These are phyloP conservation scores for Meriones psammophilus DNA, from an alignment of 2,797 vertebrate genomes.

Conservation along the genomic window DNA sequence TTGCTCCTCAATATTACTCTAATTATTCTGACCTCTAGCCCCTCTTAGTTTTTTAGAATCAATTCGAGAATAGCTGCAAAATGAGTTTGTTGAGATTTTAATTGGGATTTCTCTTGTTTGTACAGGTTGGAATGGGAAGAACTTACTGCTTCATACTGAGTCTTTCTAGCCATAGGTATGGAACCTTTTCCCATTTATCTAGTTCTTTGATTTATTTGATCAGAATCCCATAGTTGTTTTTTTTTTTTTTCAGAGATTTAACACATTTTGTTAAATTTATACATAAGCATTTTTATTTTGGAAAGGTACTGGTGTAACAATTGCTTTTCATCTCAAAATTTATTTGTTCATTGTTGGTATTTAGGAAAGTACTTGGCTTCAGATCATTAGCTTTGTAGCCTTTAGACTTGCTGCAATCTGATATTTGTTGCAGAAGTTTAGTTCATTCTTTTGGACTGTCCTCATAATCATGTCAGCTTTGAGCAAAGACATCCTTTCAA, in stretches of 20 bases:
- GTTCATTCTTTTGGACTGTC: slow-evolving; percentile 13
- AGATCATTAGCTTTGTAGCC: neutral
- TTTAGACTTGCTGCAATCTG: neutral
- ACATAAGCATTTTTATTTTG: neutral
- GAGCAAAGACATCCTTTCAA: neutral
- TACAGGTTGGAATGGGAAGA: neutral
- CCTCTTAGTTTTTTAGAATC: neutral
- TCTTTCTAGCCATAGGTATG: neutral
- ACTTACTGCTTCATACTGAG: neutral
- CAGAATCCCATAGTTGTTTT: neutral
- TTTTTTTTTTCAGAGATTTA: neutral
- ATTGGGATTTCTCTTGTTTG: neutral
- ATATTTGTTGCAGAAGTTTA: neutral
- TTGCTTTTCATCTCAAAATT: neutral
- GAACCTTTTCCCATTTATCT: neutral
- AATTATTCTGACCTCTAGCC: neutral
- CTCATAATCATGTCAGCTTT: neutral
- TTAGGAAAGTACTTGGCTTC: neutral
- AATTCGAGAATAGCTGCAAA: neutral
- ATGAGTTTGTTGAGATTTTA: slow-evolving; percentile 2
- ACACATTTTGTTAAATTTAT: neutral
- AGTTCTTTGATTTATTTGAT: neutral
- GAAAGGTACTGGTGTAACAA: neutral
- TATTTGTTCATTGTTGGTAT: neutral
- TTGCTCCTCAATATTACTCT: neutral